Evolutionary conservation across 2,113 vertebrate genomes (phyloP).

Genomic region (Benthochromis sp.): DNA sequence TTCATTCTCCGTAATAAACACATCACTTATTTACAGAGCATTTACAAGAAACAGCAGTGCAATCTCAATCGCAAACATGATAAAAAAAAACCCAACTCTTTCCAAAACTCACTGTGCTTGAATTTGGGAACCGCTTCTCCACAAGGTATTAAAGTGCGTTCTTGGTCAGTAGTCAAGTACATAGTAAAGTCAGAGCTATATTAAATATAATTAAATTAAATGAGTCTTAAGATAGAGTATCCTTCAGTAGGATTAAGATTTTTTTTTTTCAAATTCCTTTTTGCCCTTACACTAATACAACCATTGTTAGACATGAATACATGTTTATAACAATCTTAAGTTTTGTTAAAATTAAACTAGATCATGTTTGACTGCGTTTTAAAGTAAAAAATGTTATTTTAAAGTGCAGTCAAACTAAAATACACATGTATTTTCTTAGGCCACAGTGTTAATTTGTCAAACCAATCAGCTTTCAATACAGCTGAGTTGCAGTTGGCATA

Average conservation of each 20-base stretch:
- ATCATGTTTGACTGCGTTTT: background rate
- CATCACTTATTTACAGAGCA: conserved; percentile 56
- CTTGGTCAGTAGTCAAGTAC: conserved; percentile 69
- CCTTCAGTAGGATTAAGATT: background rate
- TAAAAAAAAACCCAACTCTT: background rate
- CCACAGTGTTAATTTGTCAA: background rate
- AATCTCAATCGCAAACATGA: background rate
- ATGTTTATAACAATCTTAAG: background rate
- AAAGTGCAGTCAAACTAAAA: background rate
- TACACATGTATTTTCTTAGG: background rate
- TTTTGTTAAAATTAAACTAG: background rate
- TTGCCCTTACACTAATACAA: background rate
- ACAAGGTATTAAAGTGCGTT: conserved; percentile 63
- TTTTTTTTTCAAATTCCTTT: background rate
- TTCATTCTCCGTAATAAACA: conserved; percentile 42
- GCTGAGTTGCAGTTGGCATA: background rate
- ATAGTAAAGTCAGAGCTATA: conserved; percentile 30
- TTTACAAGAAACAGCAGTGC: conserved; percentile 51
- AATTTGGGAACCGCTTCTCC: conserved; percentile 13
- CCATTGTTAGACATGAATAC: background rate
- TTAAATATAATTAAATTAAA: background rate
- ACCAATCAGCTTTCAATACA: background rate
- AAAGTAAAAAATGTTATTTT: background rate
- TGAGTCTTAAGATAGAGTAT: background rate
- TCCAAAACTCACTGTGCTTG: conserved; percentile 39